Conservation (phyloP, 2,797 vertebrate species). For the Podarcis siculus region DNA sequence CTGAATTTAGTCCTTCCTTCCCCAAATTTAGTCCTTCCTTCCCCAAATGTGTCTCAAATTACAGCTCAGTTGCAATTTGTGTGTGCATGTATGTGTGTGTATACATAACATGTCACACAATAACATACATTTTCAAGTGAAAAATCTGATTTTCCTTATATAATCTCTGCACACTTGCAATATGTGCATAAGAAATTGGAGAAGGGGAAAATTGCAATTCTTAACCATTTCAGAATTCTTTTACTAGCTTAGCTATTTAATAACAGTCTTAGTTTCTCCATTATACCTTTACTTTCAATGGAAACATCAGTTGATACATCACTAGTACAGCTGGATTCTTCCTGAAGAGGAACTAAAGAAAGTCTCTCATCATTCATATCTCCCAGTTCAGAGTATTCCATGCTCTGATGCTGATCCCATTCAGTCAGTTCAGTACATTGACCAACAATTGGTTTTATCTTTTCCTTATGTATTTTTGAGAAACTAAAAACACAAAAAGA, state of each 20-base stretch:
- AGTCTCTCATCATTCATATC: background rate
- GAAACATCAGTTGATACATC: background rate
- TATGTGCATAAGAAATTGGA: background rate
- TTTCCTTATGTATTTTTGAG: conserved; percentile 16
- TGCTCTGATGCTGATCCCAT: background rate
- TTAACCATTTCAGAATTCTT: background rate
- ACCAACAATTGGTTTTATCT: conserved; percentile 1
- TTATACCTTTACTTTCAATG: conserved; percentile 24
- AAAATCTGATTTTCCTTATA: background rate
- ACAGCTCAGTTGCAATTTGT: too few relatives aligned
- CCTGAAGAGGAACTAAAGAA: conserved; percentile 7
- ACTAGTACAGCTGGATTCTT: background rate
- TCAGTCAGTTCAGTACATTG: background rate
- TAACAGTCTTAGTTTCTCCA: background rate
- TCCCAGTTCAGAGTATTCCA: background rate
- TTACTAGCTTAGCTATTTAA: background rate
- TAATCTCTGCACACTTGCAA: background rate
- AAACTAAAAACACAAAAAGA: conserved; percentile 32
- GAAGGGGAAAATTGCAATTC: background rate
- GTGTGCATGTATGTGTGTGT: too few relatives aligned
- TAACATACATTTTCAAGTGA: background rate
- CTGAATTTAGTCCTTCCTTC: too few relatives aligned
- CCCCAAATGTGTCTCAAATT: too few relatives aligned
- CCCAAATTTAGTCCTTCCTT: too few relatives aligned
- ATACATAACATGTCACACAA: too few relatives aligned